Percentiles rank a stretch among this genome's conserved stretches.
These are phyloP conservation scores for Nothura maculosa DNA, from an alignment of 2,797 vertebrate genomes.

Conservation along the genomic window DNA sequence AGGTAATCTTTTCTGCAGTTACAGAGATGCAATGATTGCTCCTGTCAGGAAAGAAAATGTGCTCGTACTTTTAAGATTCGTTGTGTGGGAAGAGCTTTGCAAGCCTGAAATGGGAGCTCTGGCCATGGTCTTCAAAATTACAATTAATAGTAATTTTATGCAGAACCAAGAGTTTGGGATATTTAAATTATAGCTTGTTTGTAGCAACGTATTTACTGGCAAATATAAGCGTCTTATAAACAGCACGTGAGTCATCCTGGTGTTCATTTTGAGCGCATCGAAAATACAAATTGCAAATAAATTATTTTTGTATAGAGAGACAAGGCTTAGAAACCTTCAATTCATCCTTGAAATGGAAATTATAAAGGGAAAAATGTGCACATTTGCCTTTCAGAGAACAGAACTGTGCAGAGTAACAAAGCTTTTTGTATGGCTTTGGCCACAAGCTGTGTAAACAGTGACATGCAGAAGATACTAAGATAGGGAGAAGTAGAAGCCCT, in stretches of 20 bases:
- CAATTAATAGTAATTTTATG: conserved; percentile 55
- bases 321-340: conserved; percentile 29
- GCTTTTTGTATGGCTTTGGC: conserved; percentile 36
- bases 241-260: conserved; percentile 56
- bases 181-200: conserved; percentile 72
- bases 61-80: conserved; percentile 50
- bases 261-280: conserved; percentile 43
- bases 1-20: conserved; percentile 71
- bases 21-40: conserved; percentile 65
- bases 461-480: neutral
- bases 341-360: conserved; percentile 52
- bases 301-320: conserved; percentile 43
- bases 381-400: conserved; percentile 52
- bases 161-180: conserved; percentile 63
- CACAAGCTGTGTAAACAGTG: conserved; percentile 42
- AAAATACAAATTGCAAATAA: conserved; percentile 62
- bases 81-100: conserved; percentile 59
- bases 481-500: neutral
- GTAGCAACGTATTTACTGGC: conserved; percentile 61
- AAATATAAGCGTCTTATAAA: conserved; percentile 64
- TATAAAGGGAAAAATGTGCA: conserved; percentile 17
- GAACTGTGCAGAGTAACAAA: conserved; percentile 49
- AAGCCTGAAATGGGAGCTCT: conserved; percentile 63
- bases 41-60: conserved; percentile 64
- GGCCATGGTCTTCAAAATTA: conserved; percentile 57